Base-by-base conservation (phyloP, 1,140 invertebrate species). In the Parasteatoda tepidariorum region DNA sequence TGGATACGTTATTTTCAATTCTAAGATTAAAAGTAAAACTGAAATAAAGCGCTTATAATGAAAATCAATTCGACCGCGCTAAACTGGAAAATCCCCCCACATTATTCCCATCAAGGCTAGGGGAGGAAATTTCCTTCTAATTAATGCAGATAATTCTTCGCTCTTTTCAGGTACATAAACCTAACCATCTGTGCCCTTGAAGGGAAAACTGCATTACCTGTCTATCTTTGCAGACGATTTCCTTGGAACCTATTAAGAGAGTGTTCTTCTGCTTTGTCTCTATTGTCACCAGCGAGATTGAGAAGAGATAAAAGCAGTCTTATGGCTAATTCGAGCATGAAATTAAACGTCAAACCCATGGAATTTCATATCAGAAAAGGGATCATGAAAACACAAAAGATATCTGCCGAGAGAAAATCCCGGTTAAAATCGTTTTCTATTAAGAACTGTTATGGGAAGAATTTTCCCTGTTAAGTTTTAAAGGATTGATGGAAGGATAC, bases 361-460 rank as follows among this genome's bases (percentile, higher is more conserved):
- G 57, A 66, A 66, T 66, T 78, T 57, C 74, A 78, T 78, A 78
- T 54, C 28, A 33, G 31, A 62, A n/a, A n/a, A 41, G 38, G 57
- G 59, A 33, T 78, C 64, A 78, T 78, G 61, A 78, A 78, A 66
- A 54, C 61, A 66, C 61, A 78, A 78, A 64, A 55, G 62, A 54
- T 61, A 26, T 22, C n/a, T 3, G 13, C 3, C 3, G 24, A 22
- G n/a, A n/a, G 24, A 59, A 26, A 59, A 59, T 59, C 18, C 41
- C 11, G 41, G 18, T 13, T 9, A 22, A 26, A 75, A 75, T 75
- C 33, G 73, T 30, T 61, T 75, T 62, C 73, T 34, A 38, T 75
- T 59, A 30, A 31, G 55, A 30, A 30, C 57, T 41, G 55, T 62
- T 62, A 59, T 13, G 9, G 18, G 38, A 48, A 48, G 9, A 48